Base-by-base conservation (phyloP, 2,888 invertebrate species). In the Amblyteles armatorius region DNA sequence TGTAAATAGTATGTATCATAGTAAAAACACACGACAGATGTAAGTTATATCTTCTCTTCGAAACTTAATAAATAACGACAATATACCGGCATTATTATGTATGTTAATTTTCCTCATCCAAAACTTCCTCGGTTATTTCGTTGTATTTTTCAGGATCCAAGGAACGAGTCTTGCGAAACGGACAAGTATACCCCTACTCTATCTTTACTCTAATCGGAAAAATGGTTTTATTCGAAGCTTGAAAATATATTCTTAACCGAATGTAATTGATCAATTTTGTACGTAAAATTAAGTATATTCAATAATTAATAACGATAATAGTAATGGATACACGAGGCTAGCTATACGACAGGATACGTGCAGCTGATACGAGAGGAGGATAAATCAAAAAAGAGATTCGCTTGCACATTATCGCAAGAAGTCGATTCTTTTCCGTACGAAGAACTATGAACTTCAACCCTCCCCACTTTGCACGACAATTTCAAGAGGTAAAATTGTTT, bases 41-140 rank as follows among this genome's bases (percentile, higher is more conserved):
- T 93, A 92, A 92, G 91, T 92, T 90, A 92, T 85, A 86, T 90
- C 89, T 88, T 91, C 89, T 91, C 90, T 91, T 90, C 82, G 89
- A 92, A 63, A 91, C 90, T 90, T 91, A 92, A 93, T 92, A 93
- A 93, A 93, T 92, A 92, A 91, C 86, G 92, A 92, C 91, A 92
- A 93, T 92, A 92, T 92, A 91, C 81, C 83, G 86, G 89, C 76
- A 82, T 52, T 72, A 9, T 78, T 44, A 50, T 81, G 33, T 19
- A 77, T 29, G 73, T 68, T 79, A 22, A 67, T 57, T 26, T 26
- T 26, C 13, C 26, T 57, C 11, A 57, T 3, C 22, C 22, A 26
- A 26, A 22, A 26, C 57, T 11, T 57, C 26, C 26, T 26, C 13
- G 11, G 1, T 55, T 55, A 22, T n/a, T 22, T 55, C 2, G 1